Percentiles rank a stretch among this genome's conserved stretches.
Evolutionary conservation across 2,888 invertebrate genomes (phyloP).

Genomic region (Rhagium mordax): DNA sequence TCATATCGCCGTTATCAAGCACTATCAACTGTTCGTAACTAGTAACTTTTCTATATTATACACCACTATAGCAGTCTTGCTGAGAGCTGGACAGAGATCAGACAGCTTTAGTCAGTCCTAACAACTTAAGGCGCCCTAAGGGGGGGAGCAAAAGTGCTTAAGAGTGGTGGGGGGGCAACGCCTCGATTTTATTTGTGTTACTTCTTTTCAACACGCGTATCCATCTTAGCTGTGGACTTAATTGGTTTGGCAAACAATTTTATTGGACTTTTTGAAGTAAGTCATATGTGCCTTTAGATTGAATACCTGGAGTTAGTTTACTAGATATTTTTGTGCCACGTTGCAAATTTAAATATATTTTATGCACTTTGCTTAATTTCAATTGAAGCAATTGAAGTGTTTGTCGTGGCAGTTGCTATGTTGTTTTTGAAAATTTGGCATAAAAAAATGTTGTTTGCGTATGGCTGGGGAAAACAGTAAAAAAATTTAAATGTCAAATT

Average conservation of each 20-base stretch:
- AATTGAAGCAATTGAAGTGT: too few species aligned
- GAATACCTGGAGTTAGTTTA: not conserved
- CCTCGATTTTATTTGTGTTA: conserved; percentile 59
- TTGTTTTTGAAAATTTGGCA: too few species aligned
- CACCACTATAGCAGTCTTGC: conserved; percentile 37
- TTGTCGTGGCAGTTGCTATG: too few species aligned
- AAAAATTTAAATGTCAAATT: too few species aligned
- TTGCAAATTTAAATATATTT: too few species aligned
- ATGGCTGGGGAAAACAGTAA: too few species aligned
- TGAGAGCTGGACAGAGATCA: conserved; percentile 43
- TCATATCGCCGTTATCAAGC: conserved; percentile 67
- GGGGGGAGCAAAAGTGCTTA: conserved; percentile 49
- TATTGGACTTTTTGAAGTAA: conserved; percentile 24
- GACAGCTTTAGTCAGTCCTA: conserved; percentile 43
- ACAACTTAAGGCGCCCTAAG: conserved; percentile 46
- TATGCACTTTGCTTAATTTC: too few species aligned
- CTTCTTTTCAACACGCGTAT: conserved; percentile 33
- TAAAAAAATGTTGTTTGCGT: too few species aligned
- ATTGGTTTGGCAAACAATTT: conserved; percentile 35
- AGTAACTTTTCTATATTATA: conserved; percentile 38
- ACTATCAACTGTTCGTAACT: conserved; percentile 60
- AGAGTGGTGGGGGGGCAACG: conserved; percentile 59
- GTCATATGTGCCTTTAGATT: not conserved
- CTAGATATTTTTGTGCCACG: too few species aligned
- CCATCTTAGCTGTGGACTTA: conserved; percentile 44